Evolutionary conservation across 2,797 vertebrate species (phyloP), one percentile per base, ranked within the genome.

Genomic region (Gadopsis bispinosus): DNA sequence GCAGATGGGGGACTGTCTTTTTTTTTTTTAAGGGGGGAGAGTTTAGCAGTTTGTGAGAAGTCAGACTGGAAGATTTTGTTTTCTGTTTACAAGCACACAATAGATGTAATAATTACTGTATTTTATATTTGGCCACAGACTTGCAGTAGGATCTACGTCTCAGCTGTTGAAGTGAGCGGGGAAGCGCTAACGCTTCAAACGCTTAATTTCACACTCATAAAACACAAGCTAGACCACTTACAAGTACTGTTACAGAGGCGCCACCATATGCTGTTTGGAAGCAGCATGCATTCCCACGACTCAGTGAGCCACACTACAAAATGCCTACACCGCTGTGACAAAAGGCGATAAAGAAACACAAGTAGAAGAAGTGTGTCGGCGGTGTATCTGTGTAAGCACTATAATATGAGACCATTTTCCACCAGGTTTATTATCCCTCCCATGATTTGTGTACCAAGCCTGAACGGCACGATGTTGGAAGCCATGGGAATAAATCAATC

Each of bases 291-390:
- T 87, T 85, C 79, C 72, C 77, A 66, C n/a, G 59, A 83, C 63
- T 86, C 88, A 79, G 63, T 73, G 79, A 88, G 69, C 63, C 7
- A 22, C 43, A 50, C 80, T 85, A 62, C 50, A 75, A 86, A 81
- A 79, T 62, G 77, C 62, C 73, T 67, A 19, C 78, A 58, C 41
- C 1, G 29, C 86, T 84, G 75, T 58, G 83, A 81, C 73, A 55
- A 72, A 69, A 88, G 50, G 82, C 78, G 80, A 84, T 88, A 75
- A 82, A 89, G 77, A 73, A 77, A 79, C 77, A 80, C 39, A 74
- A 72, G 72, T 26, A 26, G 26, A 26, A 80, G 58, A 31, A 65
- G 50, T 74, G 69, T 73, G 62, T 84, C 48, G 51, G 53, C 0
- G n/a, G 45, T 41, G 56, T 58, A 59, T 87, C 74, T 64, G 63